Percentiles rank a stretch among this genome's conserved stretches.
phyloP scores from a whole-genome alignment of 2,797 vertebrate genomes.

The Parauchenoglanis punctatus region DNA sequence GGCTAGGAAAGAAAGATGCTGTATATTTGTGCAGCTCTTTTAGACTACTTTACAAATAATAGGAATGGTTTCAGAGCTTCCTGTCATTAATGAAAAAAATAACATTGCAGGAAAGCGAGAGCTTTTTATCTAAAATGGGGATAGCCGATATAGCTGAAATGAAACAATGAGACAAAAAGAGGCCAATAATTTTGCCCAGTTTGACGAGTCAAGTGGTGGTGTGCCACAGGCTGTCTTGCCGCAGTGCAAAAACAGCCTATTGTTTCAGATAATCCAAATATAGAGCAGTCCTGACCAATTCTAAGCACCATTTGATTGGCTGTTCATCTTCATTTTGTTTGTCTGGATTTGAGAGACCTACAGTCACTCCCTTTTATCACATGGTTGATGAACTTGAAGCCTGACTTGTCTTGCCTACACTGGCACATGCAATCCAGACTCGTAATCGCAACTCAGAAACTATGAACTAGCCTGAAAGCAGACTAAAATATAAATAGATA shows the following conservation, averaged over 20 bases:
- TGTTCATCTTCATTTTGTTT: background rate
- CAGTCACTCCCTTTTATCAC: background rate
- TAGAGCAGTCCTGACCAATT: background rate
- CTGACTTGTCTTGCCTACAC: background rate
- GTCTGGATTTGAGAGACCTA: background rate
- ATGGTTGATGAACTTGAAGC: background rate
- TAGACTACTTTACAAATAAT: background rate
- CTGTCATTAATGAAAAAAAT: background rate
- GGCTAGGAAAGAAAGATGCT: background rate
- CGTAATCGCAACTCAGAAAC: background rate
- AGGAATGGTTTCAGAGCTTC: background rate
- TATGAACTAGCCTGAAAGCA: too few relatives aligned
- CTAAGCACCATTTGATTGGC: background rate
- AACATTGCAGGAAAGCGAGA: background rate
- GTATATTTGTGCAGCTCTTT: background rate
- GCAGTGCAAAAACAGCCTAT: background rate
- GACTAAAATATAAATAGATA: background rate
- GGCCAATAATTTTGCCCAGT: background rate
- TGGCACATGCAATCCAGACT: background rate
- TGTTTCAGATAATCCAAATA: background rate
- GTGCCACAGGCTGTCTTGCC: background rate
- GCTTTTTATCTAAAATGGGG: background rate
- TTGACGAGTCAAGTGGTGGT: background rate
- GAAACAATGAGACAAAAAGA: background rate
- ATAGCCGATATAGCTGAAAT: background rate